Conservation (phyloP, 2,113 vertebrate genomes). For the Periophthalmus modestus region DNA sequence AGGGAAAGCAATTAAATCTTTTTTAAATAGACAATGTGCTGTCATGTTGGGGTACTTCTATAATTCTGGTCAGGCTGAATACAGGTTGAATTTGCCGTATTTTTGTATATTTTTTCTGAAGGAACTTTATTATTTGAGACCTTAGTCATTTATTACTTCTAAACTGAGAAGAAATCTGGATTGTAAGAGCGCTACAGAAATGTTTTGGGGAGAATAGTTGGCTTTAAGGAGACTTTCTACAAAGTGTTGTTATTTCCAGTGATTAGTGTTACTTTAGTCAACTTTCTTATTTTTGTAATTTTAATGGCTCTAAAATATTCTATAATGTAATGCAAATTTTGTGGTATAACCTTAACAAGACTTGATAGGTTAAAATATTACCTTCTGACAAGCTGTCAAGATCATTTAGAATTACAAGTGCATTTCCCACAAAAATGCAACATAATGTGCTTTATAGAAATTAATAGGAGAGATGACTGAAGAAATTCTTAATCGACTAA, state of each 20-base stretch:
- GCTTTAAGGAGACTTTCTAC: not conserved
- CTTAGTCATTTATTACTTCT: not conserved
- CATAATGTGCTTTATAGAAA: too few species aligned
- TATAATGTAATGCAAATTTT: too few species aligned
- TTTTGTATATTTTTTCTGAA: not conserved
- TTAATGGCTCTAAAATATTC: too few species aligned
- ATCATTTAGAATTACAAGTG: too few species aligned
- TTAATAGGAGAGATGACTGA: too few species aligned
- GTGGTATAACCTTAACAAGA: too few species aligned
- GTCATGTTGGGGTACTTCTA: not conserved
- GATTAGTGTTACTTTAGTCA: not conserved
- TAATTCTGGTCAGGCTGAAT: not conserved
- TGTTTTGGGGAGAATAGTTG: not conserved
- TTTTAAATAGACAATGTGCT: not conserved
- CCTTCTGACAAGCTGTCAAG: too few species aligned
- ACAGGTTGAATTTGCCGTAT: not conserved
- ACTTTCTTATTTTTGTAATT: not conserved
- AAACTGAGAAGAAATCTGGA: too few species aligned
- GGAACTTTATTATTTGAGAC: not conserved
- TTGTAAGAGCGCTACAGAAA: too few species aligned
- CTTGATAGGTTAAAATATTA: too few species aligned
- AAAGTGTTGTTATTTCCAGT: not conserved
- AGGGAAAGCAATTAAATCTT: constrained; percentile 29
- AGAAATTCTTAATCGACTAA: too few species aligned
- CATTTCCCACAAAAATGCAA: too few species aligned